These are phyloP conservation scores for Atta cephalotes DNA, from an alignment of 1,140 invertebrate genomes.

Conservation along the genomic window DNA sequence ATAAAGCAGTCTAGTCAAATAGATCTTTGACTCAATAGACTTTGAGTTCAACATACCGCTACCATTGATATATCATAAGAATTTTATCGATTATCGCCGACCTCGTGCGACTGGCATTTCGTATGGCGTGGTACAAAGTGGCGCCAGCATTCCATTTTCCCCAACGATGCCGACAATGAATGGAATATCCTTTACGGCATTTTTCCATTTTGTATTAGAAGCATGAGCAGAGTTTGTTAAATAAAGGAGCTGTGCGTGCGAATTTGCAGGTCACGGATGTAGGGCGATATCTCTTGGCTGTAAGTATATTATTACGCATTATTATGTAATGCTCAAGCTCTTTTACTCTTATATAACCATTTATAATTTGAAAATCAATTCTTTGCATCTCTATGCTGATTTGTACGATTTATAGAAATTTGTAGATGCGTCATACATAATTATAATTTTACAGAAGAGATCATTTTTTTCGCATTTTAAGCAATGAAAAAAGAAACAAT, in stretches of 20 bases:
- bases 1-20: background rate
- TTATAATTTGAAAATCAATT: background rate
- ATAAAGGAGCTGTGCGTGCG: background rate
- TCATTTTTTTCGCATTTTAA: background rate
- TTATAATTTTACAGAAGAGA: background rate
- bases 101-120: conserved; percentile 12
- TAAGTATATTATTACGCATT: background rate
- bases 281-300: background rate
- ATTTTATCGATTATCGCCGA: conserved; percentile 62
- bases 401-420: background rate
- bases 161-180: conserved; percentile 50
- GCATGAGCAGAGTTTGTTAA: conserved; percentile 1
- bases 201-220: conserved; percentile 52
- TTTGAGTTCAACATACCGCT: conserved; percentile 13
- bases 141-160: conserved; percentile 29
- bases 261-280: conserved; percentile 17
- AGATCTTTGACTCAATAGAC: background rate
- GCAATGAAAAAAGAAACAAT: too few relatives aligned
- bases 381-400: background rate
- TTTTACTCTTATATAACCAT: background rate
- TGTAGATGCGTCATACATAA: background rate
- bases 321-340: background rate
- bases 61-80: conserved; percentile 54
- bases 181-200: conserved; percentile 54
- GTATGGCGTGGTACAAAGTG: conserved; percentile 33